A percentile compares a stretch with the other conserved stretches of the same genome.
These are phyloP conservation scores for Noctua pronuba DNA, from an alignment of 2,888 invertebrate genomes.

Conservation along the genomic window DNA sequence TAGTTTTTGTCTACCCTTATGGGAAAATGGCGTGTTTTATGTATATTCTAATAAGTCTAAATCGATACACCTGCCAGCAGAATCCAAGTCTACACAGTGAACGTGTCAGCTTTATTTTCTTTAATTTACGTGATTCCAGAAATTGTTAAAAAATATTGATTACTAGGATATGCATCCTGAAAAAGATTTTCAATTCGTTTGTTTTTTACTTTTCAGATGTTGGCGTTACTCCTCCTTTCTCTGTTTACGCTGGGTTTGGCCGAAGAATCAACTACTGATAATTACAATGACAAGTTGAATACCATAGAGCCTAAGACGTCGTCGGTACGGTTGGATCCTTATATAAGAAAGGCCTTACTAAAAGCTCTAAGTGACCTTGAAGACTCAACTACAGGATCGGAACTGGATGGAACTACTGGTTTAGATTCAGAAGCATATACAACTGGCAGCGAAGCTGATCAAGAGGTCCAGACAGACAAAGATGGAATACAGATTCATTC, in stretches of 20 bases:
- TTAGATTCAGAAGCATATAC: slow-evolving; percentile 82
- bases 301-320: slow-evolving; percentile 88
- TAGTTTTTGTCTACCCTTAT: not conserved
- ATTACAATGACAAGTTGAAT: slow-evolving; percentile 82
- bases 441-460: slow-evolving; percentile 80
- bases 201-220: slow-evolving; percentile 78
- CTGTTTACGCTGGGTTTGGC: slow-evolving; percentile 76
- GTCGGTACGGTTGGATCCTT: slow-evolving; percentile 93
- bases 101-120: not conserved
- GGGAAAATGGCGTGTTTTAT: not conserved
- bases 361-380: slow-evolving; percentile 94
- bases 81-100: not conserved
- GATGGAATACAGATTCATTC: slow-evolving; percentile 90
- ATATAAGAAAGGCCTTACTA: slow-evolving; percentile 93
- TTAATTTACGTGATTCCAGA: not conserved
- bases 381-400: slow-evolving; percentile 86
- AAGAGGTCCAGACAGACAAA: slow-evolving; percentile 74
- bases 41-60: not conserved
- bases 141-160: not conserved
- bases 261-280: slow-evolving; percentile 79
- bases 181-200: not conserved
- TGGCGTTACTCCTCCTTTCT: slow-evolving; percentile 77
- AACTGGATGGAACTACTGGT: slow-evolving; percentile 76
- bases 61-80: not conserved
- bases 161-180: not conserved